Evolutionary conservation across 2,888 invertebrate genomes (phyloP).

Genomic region (Sinhomidia bicolor): DNA sequence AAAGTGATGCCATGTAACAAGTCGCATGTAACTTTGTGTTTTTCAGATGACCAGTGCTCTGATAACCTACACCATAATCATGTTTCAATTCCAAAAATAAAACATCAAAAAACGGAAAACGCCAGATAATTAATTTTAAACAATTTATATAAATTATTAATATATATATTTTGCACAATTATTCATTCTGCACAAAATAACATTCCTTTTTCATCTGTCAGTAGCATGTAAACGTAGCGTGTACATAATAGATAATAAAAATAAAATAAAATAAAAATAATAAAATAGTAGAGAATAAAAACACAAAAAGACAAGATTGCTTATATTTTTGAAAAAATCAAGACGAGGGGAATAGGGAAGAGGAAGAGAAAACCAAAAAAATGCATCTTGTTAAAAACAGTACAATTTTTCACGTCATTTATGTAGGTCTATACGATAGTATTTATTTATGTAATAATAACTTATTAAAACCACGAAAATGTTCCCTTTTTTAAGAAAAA

Average conservation of each 20-base stretch:
- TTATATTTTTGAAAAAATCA: slow-evolving; percentile 48
- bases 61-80: slow-evolving; percentile 56
- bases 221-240: slow-evolving; percentile 24
- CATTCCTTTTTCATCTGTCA: slow-evolving; percentile 39
- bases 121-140: not conserved
- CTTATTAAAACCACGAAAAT: slow-evolving; percentile 64
- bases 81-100: slow-evolving; percentile 44
- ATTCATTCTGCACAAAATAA: slow-evolving; percentile 55
- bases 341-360: slow-evolving; percentile 57
- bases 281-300: slow-evolving; percentile 48
- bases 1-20: not conserved
- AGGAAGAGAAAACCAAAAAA: slow-evolving; percentile 63
- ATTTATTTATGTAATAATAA: slow-evolving; percentile 38
- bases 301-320: slow-evolving; percentile 42
- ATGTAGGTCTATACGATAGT: not conserved
- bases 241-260: slow-evolving; percentile 12
- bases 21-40: not conserved
- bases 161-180: slow-evolving; percentile 47
- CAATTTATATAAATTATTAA: slow-evolving; percentile 34
- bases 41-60: slow-evolving; percentile 50
- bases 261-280: slow-evolving; percentile 3
- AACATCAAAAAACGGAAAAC: not conserved
- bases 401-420: slow-evolving; percentile 11
- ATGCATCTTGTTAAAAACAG: slow-evolving; percentile 63
- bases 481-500: not conserved